A percentile compares a stretch with the other conserved stretches of the same genome.
These are phyloP conservation scores for Periparus ater DNA, from an alignment of 2,797 vertebrate species.

Conservation along the genomic window DNA sequence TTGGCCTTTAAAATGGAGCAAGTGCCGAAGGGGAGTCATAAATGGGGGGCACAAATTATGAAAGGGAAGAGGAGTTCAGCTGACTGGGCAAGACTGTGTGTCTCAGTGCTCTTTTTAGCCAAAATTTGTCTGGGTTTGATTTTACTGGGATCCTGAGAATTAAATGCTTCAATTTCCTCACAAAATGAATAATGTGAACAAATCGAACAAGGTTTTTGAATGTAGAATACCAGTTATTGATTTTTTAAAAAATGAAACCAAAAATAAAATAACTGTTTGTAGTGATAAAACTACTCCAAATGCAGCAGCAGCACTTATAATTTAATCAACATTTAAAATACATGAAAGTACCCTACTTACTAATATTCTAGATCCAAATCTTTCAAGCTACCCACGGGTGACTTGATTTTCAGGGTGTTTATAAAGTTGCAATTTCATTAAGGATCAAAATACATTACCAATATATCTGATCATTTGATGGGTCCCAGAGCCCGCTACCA, in stretches of 20 bases:
- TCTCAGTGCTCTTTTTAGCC: neutral
- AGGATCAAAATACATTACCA: neutral
- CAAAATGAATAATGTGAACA: neutral
- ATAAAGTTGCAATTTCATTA: neutral
- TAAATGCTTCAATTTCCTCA: constrained; percentile 7
- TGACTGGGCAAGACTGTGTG: neutral
- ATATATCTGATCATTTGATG: neutral
- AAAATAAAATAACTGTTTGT: neutral
- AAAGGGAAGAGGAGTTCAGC: neutral
- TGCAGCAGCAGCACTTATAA: neutral
- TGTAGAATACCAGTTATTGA: neutral
- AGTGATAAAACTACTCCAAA: neutral
- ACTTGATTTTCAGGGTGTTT: neutral
- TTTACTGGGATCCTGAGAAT: constrained; percentile 22
- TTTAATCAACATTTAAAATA: neutral
- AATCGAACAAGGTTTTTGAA: neutral
- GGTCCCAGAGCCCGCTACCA: neutral
- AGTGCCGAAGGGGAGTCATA: neutral
- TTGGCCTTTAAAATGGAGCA: neutral
- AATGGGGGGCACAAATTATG: rapidly evolving
- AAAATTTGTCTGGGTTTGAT: neutral
- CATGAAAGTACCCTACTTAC: neutral
- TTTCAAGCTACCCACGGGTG: neutral
- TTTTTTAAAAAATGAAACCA: neutral
- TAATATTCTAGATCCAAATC: neutral